Evolutionary conservation across 35 echinoderm and acorn worm genomes (phyloP).

Genomic region (Hemicentrotus pulcherrimus): DNA sequence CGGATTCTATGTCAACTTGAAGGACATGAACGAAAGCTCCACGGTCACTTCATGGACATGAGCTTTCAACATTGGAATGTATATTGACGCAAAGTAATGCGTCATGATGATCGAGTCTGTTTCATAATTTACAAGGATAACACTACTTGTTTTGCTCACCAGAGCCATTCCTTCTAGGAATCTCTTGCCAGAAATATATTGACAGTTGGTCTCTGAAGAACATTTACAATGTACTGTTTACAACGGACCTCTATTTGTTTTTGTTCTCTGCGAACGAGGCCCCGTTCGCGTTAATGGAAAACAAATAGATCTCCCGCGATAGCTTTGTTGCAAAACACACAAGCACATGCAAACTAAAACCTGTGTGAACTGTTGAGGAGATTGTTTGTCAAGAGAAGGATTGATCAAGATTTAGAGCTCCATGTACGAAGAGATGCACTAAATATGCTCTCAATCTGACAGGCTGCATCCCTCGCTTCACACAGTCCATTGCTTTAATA

Average conservation of each 20-base stretch:
- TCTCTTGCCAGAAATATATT: background rate
- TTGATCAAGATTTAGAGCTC: background rate
- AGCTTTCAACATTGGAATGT: background rate
- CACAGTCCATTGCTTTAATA: too few species aligned
- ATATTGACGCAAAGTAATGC: background rate
- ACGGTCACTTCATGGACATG: background rate
- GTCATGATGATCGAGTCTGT: background rate
- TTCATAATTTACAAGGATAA: background rate
- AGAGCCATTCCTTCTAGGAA: background rate
- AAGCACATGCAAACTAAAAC: background rate
- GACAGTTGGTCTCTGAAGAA: background rate
- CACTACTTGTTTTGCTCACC: background rate
- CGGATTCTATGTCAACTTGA: background rate
- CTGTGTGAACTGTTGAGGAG: background rate
- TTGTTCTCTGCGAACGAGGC: background rate
- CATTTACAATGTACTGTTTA: conserved; percentile 25
- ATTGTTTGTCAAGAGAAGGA: background rate
- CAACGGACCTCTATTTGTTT: background rate
- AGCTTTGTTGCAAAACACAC: conserved; percentile 22
- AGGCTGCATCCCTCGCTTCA: too few species aligned
- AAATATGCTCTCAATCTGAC: too few species aligned
- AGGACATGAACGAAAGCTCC: background rate
- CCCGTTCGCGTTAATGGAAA: conserved; percentile 33
- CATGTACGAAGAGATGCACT: too few species aligned
- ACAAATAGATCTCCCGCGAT: conserved; percentile 19